Conservation (phyloP, 2,888 invertebrate species). For the Andrena hattorfiana region DNA sequence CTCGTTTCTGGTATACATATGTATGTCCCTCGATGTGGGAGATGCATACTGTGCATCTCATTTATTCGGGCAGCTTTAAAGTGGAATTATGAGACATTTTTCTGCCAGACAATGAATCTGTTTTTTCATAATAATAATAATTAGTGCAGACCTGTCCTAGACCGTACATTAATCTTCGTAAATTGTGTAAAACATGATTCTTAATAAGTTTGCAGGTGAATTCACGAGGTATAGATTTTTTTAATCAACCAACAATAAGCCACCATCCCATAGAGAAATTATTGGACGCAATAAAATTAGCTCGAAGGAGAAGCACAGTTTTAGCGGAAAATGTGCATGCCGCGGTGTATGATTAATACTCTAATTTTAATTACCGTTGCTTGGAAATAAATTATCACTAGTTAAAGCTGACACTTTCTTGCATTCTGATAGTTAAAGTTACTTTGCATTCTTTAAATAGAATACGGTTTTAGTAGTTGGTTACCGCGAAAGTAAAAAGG, state of each 20-base stretch:
- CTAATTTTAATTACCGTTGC: constrained; percentile 26
- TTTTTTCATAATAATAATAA: not conserved
- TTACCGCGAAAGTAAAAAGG: too few species aligned
- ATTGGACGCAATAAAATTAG: constrained; percentile 35
- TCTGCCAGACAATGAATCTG: too few species aligned
- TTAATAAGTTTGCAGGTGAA: not conserved
- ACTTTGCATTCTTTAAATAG: not conserved
- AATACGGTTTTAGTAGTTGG: too few species aligned
- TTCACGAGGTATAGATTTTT: not conserved
- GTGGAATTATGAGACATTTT: not conserved
- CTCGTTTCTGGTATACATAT: not conserved
- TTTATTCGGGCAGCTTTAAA: constrained; percentile 23
- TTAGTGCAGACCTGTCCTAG: too few species aligned
- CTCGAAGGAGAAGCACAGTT: constrained; percentile 27
- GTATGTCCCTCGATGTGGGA: not conserved
- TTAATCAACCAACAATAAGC: not conserved
- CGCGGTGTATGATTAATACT: constrained; percentile 7
- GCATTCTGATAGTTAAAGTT: not conserved
- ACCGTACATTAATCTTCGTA: not conserved
- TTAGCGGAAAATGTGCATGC: constrained; percentile 12
- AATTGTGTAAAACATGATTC: not conserved
- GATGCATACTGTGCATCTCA: not conserved
- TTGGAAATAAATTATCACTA: not conserved
- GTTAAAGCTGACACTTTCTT: not conserved
- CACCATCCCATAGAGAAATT: not conserved